These are phyloP conservation scores for Callopanchax toddi DNA, from an alignment of 2,113 vertebrate species.

Conservation along the genomic window DNA sequence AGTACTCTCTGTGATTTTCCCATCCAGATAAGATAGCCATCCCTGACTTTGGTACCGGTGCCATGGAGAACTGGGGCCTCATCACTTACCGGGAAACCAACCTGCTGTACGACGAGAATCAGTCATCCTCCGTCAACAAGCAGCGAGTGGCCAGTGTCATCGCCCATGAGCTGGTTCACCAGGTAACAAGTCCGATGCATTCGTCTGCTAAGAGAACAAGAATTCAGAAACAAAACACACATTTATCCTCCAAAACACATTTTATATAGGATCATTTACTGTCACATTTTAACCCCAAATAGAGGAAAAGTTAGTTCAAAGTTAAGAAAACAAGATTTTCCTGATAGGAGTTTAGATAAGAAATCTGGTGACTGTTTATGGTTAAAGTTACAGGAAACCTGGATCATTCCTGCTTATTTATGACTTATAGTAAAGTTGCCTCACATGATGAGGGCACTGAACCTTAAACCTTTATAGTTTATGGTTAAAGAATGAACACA, in stretches of 20 bases:
- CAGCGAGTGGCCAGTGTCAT: constrained; percentile 91
- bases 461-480: neutral
- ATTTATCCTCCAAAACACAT: too few relatives aligned
- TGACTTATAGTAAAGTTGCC: neutral
- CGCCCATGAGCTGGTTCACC: constrained; percentile 94
- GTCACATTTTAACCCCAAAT: too few relatives aligned
- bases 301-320: too few relatives aligned
- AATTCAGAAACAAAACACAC: too few relatives aligned
- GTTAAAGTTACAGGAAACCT: neutral
- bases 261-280: too few relatives aligned
- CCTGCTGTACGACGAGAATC: constrained; percentile 85
- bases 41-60: constrained; percentile 97
- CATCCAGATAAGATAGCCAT: constrained; percentile 94
- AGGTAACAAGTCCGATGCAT: constrained; percentile 79
- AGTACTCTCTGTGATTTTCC: constrained; percentile 5
- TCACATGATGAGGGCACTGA: neutral
- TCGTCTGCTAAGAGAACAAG: too few relatives aligned
- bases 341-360: too few relatives aligned
- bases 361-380: neutral
- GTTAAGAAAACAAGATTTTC: too few relatives aligned
- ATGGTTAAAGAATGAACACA: neutral
- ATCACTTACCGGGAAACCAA: constrained; percentile 96
- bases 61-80: constrained; percentile 99
- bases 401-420: neutral
- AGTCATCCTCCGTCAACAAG: constrained; percentile 90